A percentile compares a stretch with the other conserved stretches of the same genome.
Evolutionary conservation across 2,888 invertebrate species (phyloP).

Genomic region (Ichneumoninae sp.): DNA sequence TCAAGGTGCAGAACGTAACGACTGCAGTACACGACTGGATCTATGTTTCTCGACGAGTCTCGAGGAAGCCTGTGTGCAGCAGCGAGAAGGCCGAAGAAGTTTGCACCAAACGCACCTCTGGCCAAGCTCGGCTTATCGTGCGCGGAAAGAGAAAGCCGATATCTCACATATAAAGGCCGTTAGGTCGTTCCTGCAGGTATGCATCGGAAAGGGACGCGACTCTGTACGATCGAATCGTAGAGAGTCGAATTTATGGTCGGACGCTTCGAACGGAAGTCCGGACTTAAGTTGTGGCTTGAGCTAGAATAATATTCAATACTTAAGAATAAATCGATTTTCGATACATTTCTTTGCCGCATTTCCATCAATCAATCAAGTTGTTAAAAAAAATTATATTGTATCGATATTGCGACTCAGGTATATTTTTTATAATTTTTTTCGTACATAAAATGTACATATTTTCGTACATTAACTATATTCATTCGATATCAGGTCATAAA

Average conservation of each 20-base stretch:
- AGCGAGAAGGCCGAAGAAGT: constrained; percentile 19
- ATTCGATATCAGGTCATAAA: neutral
- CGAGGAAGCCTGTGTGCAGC: constrained; percentile 5
- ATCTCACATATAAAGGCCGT: neutral
- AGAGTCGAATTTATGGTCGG: too few relatives aligned
- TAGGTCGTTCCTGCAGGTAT: too few relatives aligned
- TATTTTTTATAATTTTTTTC: neutral
- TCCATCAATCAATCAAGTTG: too few relatives aligned
- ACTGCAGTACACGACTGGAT: constrained; percentile 14
- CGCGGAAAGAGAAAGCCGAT: neutral
- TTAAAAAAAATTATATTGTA: too few relatives aligned
- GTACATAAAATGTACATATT: too few relatives aligned
- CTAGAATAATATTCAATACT: too few relatives aligned
- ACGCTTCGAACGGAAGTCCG: too few relatives aligned
- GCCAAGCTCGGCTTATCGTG: neutral
- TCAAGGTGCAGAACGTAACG: constrained; percentile 24
- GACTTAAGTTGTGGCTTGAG: too few relatives aligned
- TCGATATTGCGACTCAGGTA: too few relatives aligned
- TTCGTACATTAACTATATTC: neutral
- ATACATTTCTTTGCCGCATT: too few relatives aligned
- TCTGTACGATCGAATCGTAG: neutral
- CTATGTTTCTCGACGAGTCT: constrained; percentile 23
- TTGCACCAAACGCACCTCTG: neutral
- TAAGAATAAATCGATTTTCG: too few relatives aligned
- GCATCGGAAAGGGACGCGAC: too few relatives aligned